Evolutionary conservation across 1,140 invertebrate species (phyloP), one percentile per base, ranked within the genome.

Genomic region (Meloidogyne floridensis): DNA sequence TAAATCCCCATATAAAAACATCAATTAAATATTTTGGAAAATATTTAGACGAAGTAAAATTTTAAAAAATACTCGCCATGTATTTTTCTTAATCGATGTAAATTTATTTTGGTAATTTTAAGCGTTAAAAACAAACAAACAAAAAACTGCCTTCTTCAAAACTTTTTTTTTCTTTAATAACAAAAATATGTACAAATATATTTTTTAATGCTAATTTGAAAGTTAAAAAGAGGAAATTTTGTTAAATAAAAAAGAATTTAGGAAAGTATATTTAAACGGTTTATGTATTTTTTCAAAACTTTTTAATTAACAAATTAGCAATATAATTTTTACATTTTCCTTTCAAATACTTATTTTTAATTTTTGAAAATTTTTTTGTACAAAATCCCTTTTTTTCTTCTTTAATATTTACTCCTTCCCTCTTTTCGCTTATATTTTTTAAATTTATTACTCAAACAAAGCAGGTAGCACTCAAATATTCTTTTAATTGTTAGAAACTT

Each of bases 401-500:
- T 47, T 1, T 47, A 32, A 32, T 32, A 32, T 75, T 75, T 75
- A 65, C 59, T 15, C n/a, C n/a, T 15, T 15, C 59, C n/a, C 59
- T 15, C 59, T 18, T n/a, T n/a, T 65, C 59, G 59, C 59, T 75
- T 75, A 54, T 75, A 53, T 75, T 75, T 53, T 75, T 47, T 6
- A 47, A 18, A 20, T 13, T 75, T 32, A 32, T 32, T 53, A 75
- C 15, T 18, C 8, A 75, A 18, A 53, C 43, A 75, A 65, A 65
- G 59, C 59, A 65, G 59, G 59, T 18, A 65, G 59, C 7, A 65
- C n/a, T 65, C 7, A 65, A 53, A 47, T 51, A 73, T 73, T 75
- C 18, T 47, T 13, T 75, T 53, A 18, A 53, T 47, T 18, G 18
- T n/a, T 7, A 42, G 32, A 47, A 51, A 11, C 53, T 43, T 53